Evolutionary conservation across 2,888 invertebrate genomes (phyloP), one percentile per base, ranked within the genome.

Genomic region (Cheilosia pagana): DNA sequence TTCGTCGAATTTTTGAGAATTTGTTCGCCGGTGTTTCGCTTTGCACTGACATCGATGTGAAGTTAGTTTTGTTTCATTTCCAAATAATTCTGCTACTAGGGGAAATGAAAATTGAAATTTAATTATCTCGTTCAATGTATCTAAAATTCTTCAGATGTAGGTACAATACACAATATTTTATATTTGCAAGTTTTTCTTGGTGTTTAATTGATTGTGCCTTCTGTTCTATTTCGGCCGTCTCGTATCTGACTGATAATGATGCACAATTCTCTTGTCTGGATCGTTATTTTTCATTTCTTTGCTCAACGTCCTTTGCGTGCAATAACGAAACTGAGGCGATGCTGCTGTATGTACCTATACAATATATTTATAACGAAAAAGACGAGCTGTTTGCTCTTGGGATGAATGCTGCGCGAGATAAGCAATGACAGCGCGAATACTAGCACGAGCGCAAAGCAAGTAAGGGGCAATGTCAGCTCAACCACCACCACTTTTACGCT

Each of bases 1-100:
- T 48, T 78, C 71, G 75, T 81, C n/a, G 41, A 86, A 35, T 81
- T 79, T 79, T 82, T 52, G 19, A 45, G 70, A 23, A 23, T 75
- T 65, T 62, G 55, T 75, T 74, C 74, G 75, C 85, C 85, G 85
- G 85, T 81, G 81, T 71, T 83, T 57, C 62, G 5, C 50, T 68
- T 6, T 19, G 31, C 31, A 31, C 16, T 48, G 45, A 55, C 6
- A 52, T 45, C 35, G 35, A 52, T 10, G 28, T 41, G 45, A 35
- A 52, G 28, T 70, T 60, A 62, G 35, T 50, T 50, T 48, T 65
- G 62, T 78, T 83, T 45, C 55, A 50, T 60, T 75, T 0, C 63
- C 79, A 19, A 28, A 41, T 10, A 19, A 31, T 63, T 41, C 28
- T 28, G n/a, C 10, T 28, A 19, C 10, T 12, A n/a, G 35, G 25